Percentiles rank a stretch among this genome's conserved stretches.
phyloP scores from a whole-genome alignment of 2,797 vertebrate genomes.

The Thunnus albacares region DNA sequence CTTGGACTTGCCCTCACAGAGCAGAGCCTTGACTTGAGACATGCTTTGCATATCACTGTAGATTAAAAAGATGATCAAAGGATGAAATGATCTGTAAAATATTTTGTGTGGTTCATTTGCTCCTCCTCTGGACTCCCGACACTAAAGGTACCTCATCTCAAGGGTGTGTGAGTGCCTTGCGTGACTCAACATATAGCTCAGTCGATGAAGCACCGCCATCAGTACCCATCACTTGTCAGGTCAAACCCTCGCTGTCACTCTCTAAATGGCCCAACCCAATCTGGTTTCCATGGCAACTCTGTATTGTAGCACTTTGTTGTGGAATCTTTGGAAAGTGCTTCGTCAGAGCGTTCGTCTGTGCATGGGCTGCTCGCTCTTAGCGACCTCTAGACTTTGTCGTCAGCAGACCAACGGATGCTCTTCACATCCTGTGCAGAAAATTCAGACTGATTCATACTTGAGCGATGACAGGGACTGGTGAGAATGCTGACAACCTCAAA shows the following conservation, averaged over 20 bases:
- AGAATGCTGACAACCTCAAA: constrained; percentile 65
- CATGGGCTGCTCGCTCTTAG: constrained; percentile 10
- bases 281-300: constrained; percentile 70
- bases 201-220: constrained; percentile 28
- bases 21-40: too few relatives aligned
- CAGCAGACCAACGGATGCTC: constrained; percentile 58
- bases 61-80: not conserved
- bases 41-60: not conserved
- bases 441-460: constrained; percentile 65
- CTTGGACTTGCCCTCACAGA: not conserved
- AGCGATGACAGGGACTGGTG: constrained; percentile 37
- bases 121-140: constrained; percentile 16
- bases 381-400: constrained; percentile 55
- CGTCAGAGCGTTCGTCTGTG: constrained; percentile 46
- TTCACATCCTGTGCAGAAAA: constrained; percentile 79
- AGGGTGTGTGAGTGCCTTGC: constrained; percentile 37
- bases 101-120: constrained; percentile 5
- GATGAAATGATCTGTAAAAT: not conserved
- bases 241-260: constrained; percentile 46
- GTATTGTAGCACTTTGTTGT: constrained; percentile 76
- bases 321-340: constrained; percentile 72
- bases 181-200: constrained; percentile 61
- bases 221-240: constrained; percentile 34
- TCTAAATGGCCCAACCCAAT: constrained; percentile 41
- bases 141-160: constrained; percentile 44